Evolutionary conservation across 2,113 vertebrate species (phyloP).

Genomic region (Danionella cerebrum): DNA sequence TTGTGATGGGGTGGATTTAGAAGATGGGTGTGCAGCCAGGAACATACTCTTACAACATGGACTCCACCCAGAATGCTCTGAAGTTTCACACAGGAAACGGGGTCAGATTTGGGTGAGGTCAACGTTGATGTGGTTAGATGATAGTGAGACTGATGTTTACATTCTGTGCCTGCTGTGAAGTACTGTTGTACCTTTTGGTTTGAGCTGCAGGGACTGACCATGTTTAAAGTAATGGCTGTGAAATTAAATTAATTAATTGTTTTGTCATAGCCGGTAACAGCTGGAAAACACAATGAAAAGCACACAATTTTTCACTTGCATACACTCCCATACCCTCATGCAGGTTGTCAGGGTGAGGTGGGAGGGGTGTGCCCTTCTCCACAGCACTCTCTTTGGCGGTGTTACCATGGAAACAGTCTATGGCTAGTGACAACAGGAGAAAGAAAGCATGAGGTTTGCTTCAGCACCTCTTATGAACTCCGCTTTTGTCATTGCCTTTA

Average conservation of each 20-base stretch:
- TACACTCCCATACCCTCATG: constrained; percentile 19
- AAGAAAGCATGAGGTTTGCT: constrained; percentile 65
- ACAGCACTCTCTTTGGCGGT: constrained; percentile 62
- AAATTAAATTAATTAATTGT: background rate
- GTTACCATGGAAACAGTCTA: constrained; percentile 76
- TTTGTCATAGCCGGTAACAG: background rate
- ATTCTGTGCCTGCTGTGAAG: background rate
- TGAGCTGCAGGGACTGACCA: background rate
- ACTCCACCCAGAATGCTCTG: constrained; percentile 41
- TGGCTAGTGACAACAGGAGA: constrained; percentile 73
- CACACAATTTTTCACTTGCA: background rate
- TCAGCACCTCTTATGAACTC: constrained; percentile 56
- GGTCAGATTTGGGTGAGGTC: constrained; percentile 51
- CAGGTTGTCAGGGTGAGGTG: constrained; percentile 59
- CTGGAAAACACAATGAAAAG: constrained; percentile 7
- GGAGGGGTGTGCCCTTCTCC: constrained; percentile 61
- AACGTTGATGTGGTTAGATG: background rate
- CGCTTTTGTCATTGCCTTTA: constrained; percentile 37
- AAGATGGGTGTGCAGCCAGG: constrained; percentile 54
- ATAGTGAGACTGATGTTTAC: background rate
- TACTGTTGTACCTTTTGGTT: background rate
- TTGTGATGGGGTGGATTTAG: constrained; percentile 55
- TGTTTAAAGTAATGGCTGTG: background rate
- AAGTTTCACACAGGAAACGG: constrained; percentile 43
- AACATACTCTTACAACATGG: constrained; percentile 44